Evolutionary conservation across 2,113 vertebrate species (phyloP).

Genomic region (Mellivora capensis): DNA sequence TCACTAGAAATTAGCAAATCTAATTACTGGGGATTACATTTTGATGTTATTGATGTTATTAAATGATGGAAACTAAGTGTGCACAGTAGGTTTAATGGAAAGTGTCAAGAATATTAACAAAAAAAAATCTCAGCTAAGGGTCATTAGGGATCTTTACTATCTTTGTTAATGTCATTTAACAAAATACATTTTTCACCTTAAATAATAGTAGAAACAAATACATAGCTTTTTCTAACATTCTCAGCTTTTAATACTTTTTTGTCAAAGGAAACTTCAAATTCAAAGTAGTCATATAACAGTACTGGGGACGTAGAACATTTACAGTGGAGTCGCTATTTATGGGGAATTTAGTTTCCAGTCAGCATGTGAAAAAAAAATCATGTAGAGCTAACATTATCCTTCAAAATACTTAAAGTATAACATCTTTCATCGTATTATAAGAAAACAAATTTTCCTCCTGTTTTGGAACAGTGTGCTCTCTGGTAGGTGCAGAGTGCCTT

Average conservation of each 20-base stretch:
- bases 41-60: not conserved
- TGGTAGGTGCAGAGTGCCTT: not conserved
- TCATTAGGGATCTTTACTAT: not conserved
- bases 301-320: not conserved
- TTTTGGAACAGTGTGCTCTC: not conserved
- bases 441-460: not conserved
- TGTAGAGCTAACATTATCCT: not conserved
- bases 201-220: conserved; percentile 10
- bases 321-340: not conserved
- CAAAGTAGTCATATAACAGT: not conserved
- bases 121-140: not conserved
- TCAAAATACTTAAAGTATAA: not conserved
- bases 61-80: not conserved
- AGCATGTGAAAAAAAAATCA: not conserved
- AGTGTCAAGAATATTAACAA: conserved; percentile 31
- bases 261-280: not conserved
- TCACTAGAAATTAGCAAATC: not conserved
- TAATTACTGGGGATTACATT: conserved; percentile 27
- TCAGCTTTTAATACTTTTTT: not conserved
- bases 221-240: not conserved
- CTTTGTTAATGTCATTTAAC: not conserved
- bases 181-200: not conserved
- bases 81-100: not conserved
- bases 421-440: not conserved
- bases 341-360: not conserved